These are phyloP conservation scores for Dromaius novaehollandiae DNA, from an alignment of 2,113 vertebrate species.

Conservation along the genomic window DNA sequence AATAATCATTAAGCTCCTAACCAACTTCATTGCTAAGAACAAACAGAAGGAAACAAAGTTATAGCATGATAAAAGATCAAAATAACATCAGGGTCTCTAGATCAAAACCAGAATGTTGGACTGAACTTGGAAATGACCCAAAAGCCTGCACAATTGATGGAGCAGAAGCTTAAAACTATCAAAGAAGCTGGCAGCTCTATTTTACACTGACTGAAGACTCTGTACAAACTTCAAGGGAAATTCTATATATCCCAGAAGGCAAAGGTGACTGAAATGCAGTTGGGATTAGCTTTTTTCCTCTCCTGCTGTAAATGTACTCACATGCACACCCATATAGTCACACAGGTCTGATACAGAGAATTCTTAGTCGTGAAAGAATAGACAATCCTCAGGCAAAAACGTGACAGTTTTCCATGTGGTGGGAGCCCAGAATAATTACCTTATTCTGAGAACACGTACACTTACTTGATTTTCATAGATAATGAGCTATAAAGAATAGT, in stretches of 20 bases:
- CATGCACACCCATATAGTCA: neutral
- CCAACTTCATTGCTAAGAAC: neutral
- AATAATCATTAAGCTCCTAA: neutral
- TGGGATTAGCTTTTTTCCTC: slow-evolving; percentile 11
- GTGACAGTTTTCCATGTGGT: neutral
- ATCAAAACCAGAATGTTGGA: slow-evolving; percentile 48
- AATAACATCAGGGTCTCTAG: slow-evolving; percentile 50
- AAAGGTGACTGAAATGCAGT: slow-evolving; percentile 45
- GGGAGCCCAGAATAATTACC: neutral
- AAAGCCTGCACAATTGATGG: slow-evolving; percentile 39
- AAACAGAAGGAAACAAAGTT: slow-evolving; percentile 36
- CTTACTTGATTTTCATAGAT: neutral
- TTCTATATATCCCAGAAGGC: slow-evolving; percentile 31
- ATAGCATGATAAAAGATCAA: slow-evolving; percentile 51
- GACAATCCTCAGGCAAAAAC: neutral
- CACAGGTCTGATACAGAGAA: neutral
- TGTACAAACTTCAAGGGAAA: slow-evolving; percentile 53
- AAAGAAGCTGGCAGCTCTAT: slow-evolving; percentile 25
- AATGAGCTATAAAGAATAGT: neutral
- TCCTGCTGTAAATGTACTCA: neutral
- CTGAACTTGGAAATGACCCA: slow-evolving; percentile 47
- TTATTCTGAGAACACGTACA: neutral
- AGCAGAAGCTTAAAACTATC: slow-evolving; percentile 47
- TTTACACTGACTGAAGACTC: neutral
- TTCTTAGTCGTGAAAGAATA: neutral